Conservation (phyloP, 2,113 vertebrate genomes). For the Gavia stellata region DNA sequence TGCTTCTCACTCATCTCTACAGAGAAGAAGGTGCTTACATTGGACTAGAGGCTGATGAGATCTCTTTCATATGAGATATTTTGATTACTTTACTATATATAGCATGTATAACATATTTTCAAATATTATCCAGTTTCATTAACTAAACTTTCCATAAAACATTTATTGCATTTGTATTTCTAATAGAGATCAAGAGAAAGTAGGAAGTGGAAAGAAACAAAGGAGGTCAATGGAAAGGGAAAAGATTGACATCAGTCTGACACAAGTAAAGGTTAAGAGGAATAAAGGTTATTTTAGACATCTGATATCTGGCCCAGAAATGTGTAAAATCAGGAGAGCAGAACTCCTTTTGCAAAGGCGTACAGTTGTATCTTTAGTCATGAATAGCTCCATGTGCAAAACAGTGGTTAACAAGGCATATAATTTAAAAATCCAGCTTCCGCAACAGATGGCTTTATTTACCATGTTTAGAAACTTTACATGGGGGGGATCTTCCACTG, state of each 20-base stretch:
- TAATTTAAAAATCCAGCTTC: neutral
- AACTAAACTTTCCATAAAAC: neutral
- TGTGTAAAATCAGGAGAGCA: neutral
- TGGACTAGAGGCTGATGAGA: neutral
- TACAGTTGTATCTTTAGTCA: neutral
- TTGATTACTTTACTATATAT: neutral
- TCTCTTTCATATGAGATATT: neutral
- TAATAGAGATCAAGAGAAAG: neutral
- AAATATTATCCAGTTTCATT: neutral
- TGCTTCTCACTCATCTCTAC: neutral
- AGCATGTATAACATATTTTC: neutral
- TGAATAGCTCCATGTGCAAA: neutral
- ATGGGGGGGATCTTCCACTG: neutral
- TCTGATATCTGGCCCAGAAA: neutral
- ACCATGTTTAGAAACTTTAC: neutral
- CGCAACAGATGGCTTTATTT: slow-evolving; percentile 34
- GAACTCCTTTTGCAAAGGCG: neutral
- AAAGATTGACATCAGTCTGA: neutral
- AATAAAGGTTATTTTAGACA: neutral
- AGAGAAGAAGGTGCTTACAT: neutral
- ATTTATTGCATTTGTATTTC: neutral
- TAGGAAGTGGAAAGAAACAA: neutral
- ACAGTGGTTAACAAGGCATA: neutral
- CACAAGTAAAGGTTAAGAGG: neutral
- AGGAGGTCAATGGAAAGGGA: neutral